phyloP scores from a whole-genome alignment of 2,113 vertebrate species.

The Corythaixoides concolor region DNA sequence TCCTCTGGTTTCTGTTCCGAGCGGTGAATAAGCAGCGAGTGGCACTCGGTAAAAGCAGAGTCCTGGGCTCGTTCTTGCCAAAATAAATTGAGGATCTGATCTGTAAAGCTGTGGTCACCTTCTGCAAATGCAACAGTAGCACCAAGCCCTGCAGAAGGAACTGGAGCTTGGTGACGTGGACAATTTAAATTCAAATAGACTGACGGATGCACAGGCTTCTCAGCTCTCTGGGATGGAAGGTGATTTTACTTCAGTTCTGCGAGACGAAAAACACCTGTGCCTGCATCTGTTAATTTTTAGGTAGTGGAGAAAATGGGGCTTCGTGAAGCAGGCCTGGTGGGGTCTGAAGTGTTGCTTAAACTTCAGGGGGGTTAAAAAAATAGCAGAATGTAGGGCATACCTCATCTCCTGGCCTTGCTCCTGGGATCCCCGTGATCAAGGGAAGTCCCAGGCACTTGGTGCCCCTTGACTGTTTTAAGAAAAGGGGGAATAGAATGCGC shows the following conservation, averaged over 20 bases:
- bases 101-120: background rate
- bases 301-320: background rate
- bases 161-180: background rate
- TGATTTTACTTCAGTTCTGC: background rate
- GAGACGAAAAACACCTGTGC: background rate
- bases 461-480: background rate
- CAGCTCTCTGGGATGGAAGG: background rate
- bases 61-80: background rate
- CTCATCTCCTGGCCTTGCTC: background rate
- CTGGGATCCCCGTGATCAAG: background rate
- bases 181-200: background rate
- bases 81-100: background rate
- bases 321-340: background rate
- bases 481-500: background rate
- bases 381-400: background rate
- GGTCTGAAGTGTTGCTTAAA: background rate
- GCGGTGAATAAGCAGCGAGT: background rate
- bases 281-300: background rate
- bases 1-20: background rate
- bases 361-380: background rate
- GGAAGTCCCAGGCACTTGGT: background rate
- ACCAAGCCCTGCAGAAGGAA: background rate
- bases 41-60: background rate
- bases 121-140: background rate
- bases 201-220: rapidly evolving